phyloP scores from a whole-genome alignment of 2,888 invertebrate genomes.

The Zeuzera pyrina region DNA sequence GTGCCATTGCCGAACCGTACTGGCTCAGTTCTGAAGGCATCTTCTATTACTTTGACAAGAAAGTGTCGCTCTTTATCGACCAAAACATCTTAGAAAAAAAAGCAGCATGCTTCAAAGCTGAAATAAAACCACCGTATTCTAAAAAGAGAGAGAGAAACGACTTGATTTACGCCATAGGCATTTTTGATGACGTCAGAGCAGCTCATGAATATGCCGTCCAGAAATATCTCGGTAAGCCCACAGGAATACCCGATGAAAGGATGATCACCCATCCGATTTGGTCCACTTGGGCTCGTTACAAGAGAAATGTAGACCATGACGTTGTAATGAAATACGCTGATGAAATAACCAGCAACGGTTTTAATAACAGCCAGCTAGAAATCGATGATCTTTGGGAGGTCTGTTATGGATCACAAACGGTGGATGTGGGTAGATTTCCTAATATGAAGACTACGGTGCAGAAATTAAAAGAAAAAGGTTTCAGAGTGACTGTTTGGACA shows the following conservation, averaged over 20 bases:
- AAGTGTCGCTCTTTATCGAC: constrained; percentile 77
- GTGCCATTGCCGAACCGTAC: constrained; percentile 74
- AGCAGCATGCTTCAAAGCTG: constrained; percentile 66
- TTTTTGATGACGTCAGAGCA: constrained; percentile 66
- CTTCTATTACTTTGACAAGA: constrained; percentile 75
- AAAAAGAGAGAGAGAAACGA: constrained; percentile 43
- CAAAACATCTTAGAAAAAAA: constrained; percentile 66
- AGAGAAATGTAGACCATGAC: constrained; percentile 63
- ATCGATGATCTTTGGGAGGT: constrained; percentile 79
- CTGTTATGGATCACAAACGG: constrained; percentile 74
- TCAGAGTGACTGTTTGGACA: constrained; percentile 75
- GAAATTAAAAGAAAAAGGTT: constrained; percentile 51
- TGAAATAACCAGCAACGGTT: constrained; percentile 60
- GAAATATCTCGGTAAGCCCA: constrained; percentile 74
- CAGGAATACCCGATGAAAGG: constrained; percentile 64
- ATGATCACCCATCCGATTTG: constrained; percentile 76
- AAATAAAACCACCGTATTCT: constrained; percentile 61
- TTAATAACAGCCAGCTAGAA: constrained; percentile 71
- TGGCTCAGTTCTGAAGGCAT: constrained; percentile 79
- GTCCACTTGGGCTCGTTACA: constrained; percentile 78
- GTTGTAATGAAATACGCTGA: constrained; percentile 63
- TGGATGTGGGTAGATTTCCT: constrained; percentile 67
- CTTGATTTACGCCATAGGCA: constrained; percentile 75
- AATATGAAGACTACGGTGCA: constrained; percentile 63
- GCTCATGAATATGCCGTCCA: constrained; percentile 75